phyloP scores from a whole-genome alignment of 1,140 invertebrate species.

The Pogonomyrmex californicus region DNA sequence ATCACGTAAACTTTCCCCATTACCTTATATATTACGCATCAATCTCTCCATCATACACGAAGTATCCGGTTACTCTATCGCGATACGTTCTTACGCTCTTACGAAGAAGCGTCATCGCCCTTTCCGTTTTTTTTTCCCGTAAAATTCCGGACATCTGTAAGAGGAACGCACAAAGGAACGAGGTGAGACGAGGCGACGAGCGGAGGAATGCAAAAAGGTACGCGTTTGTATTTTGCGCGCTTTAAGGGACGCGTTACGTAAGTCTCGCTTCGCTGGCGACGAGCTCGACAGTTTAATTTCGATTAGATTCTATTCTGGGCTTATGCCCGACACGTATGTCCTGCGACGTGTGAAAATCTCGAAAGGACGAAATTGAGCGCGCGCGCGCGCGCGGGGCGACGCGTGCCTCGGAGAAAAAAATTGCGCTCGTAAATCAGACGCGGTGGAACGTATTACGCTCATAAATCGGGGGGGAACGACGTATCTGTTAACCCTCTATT shows the following conservation, averaged over 20 bases:
- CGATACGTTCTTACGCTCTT: conserved; percentile 2
- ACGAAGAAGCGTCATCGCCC: conserved; percentile 46
- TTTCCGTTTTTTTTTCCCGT: conserved; percentile 7
- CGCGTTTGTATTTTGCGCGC: not conserved
- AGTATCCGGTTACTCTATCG: conserved; percentile 9
- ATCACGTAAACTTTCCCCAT: conserved; percentile 2
- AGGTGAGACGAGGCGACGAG: not conserved
- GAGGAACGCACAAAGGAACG: conserved; percentile 17
- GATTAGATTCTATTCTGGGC: not conserved
- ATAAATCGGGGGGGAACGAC: conserved; percentile 23
- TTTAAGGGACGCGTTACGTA: not conserved
- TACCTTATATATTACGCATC: conserved; percentile 38
- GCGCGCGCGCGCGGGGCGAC: not conserved
- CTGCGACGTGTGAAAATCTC: not conserved
- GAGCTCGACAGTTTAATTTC: conserved; percentile 20
- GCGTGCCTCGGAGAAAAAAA: conserved; percentile 23
- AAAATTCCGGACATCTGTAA: conserved; percentile 43
- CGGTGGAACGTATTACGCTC: conserved; percentile 33
- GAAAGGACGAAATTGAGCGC: not conserved
- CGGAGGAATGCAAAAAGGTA: not conserved
- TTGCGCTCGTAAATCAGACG: conserved; percentile 46
- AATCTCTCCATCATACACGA: conserved; percentile 21
- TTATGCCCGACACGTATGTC: not conserved
- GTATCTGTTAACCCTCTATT: conserved; percentile 37
- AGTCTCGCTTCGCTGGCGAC: not conserved